Conservation (phyloP, 1,140 invertebrate genomes). For the Samia ricini region DNA sequence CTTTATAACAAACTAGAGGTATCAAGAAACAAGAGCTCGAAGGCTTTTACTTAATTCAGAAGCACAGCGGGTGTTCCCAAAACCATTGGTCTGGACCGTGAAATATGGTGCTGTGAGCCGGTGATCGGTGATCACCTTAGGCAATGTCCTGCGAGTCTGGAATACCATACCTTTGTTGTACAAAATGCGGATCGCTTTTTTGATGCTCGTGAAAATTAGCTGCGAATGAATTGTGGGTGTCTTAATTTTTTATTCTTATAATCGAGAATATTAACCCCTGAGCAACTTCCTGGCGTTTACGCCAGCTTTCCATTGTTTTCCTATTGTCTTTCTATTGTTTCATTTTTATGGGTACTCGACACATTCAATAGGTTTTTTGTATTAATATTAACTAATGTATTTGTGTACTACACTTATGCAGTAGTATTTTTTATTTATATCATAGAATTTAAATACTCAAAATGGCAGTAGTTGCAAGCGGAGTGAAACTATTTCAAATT, state of each 20-base stretch:
- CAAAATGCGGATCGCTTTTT: slow-evolving; percentile 16
- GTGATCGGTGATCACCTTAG: slow-evolving; percentile 50
- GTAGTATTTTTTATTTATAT: too few species aligned
- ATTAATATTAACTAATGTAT: too few species aligned
- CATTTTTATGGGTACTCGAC: too few species aligned
- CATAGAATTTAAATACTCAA: too few species aligned
- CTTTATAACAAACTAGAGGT: slow-evolving; percentile 62
- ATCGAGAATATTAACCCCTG: neutral
- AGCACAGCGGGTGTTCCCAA: slow-evolving; percentile 76
- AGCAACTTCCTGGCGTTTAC: too few species aligned
- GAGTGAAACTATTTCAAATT: too few species aligned
- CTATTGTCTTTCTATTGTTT: too few species aligned
- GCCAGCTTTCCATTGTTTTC: too few species aligned
- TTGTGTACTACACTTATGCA: too few species aligned
- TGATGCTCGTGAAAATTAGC: slow-evolving; percentile 25
- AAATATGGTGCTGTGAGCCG: slow-evolving; percentile 62
- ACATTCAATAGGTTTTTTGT: too few species aligned
- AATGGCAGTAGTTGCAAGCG: too few species aligned
- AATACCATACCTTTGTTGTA: slow-evolving; percentile 34
- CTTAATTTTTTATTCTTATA: neutral
- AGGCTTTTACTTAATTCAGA: slow-evolving; percentile 78
- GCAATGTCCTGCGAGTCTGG: slow-evolving; percentile 59
- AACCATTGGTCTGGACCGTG: slow-evolving; percentile 62
- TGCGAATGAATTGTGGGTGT: slow-evolving; percentile 13
- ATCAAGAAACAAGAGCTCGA: slow-evolving; percentile 76